Base-by-base conservation (phyloP, 2,797 vertebrate genomes). In the Rhinichthys osculus region DNA sequence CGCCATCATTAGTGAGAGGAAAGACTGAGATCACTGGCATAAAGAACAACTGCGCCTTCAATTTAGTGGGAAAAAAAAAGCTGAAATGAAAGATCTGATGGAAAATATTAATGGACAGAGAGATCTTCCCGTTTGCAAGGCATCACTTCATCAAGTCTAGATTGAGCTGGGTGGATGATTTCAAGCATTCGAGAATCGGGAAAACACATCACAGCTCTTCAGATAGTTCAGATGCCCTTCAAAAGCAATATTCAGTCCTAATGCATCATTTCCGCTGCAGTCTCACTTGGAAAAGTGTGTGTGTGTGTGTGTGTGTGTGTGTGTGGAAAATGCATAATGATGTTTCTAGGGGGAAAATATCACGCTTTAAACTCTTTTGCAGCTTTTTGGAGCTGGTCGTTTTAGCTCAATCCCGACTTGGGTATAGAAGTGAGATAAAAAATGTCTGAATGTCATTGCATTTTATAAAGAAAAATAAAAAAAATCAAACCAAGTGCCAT, bases 41-140 rank as follows among this genome's bases (percentile, higher is more conserved):
- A 62, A 64, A 64, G 92, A 93, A 92, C 79, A 91, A 93, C 92
- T 93, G 92, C 74, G 89, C 92, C 91, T 94, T 94, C 82, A 87
- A 92, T 80, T 89, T 87, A 89, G 85, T 10, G 89, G 90, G 87
- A 14, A 13, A 50, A 9, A 27, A 27, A 47, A 1, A 71, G 88
- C 89, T 84, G 86, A 86, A 82, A 76, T 71, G 81, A 87, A 86
- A 82, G 67, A 85, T 81, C 77, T 83, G 86, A 85, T 88, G 89
- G 89, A 90, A 90, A 90, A 86, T 84, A 84, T 88, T 88, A 87
- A 88, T 86, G 79, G 87, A 74, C 30, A 67, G 78, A 83, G 90
- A 83, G 90, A 90, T 88, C 88, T 91, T 88, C 85, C 54, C 72
- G 3, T 57, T 47, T 10, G 5, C 47, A 33, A 66, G 79, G 71